Percentiles rank a stretch among this genome's conserved stretches.
Evolutionary conservation across 1,140 invertebrate species (phyloP).

Genomic region (Portunus trituberculatus): DNA sequence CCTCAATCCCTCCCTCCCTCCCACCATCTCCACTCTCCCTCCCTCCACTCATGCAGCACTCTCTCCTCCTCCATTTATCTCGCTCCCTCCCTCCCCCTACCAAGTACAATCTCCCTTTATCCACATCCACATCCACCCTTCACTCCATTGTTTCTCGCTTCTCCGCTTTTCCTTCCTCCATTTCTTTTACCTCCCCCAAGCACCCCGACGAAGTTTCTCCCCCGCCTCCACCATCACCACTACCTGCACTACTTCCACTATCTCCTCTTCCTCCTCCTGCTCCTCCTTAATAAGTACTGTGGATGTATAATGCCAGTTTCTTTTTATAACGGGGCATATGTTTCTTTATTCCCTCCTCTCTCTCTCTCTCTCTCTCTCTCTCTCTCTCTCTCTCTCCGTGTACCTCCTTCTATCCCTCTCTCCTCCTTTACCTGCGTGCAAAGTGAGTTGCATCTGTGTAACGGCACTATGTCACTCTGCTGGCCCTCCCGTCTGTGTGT

Average conservation of each 20-base stretch:
- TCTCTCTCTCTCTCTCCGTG: not conserved
- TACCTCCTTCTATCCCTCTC: constrained; percentile 9
- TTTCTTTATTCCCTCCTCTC: not conserved
- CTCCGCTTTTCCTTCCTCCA: not conserved
- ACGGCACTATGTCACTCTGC: not conserved
- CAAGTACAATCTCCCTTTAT: no score
- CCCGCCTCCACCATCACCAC: not conserved
- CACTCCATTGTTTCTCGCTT: no score
- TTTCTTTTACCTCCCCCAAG: not conserved
- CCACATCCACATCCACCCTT: no score
- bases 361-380: not conserved
- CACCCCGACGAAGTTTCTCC: not conserved
- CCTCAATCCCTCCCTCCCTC: no score
- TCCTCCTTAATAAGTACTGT: not conserved
- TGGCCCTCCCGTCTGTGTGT: not conserved
- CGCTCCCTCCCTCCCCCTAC: no score
- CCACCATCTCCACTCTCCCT: no score
- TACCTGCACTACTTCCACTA: not conserved
- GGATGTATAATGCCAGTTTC: not conserved
- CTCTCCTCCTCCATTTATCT: no score
- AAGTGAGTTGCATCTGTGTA: not conserved
- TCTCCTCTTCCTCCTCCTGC: not conserved
- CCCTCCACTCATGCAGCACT: no score
- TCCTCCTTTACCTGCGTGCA: not conserved
- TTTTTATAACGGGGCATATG: not conserved